Base-by-base conservation (phyloP, 2,888 invertebrate species). In the Drosophila aldrichi region DNA sequence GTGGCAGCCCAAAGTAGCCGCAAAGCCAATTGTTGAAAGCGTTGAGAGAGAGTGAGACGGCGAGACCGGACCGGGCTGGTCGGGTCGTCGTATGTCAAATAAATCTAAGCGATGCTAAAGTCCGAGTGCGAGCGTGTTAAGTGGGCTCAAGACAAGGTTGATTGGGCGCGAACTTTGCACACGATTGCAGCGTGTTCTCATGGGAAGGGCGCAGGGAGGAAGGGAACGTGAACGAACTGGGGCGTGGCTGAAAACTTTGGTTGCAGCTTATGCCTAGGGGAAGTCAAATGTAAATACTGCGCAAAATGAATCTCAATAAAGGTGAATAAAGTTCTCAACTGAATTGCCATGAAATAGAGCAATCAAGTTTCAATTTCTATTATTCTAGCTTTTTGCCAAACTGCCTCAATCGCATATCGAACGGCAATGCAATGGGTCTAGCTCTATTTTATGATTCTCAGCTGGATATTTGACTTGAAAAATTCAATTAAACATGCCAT, bases 1-100 rank as follows among this genome's bases (percentile, higher is more conserved):
- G 57, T 73, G 69, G 57, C 62, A 52, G 66, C 34, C 67, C 60
- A 71, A 78, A 84, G 88, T 77, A 79, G 88, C 88, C 85, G 77
- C 88, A 84, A 84, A 88, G 88, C 88, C 88, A 84, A 84, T 88
- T 84, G 80, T 85, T 76, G 86, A 82, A 71, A 79, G 68, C 75
- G 51, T 20, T 59, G 59, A 73, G 20, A 3, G 16, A 20, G 34
- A 7, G 34, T 14, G 18, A 12, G 10, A 29, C 8, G 29, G 29
- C 29, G 2, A 8, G 29, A 29, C 8, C 7, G 58, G 70, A 49
- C n/a, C n/a, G n/a, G n/a, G n/a, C n/a, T n/a, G n/a, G n/a, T n/a
- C 66, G 54, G 58, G 70, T 46, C 68, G 46, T 34, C 34, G 25
- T 14, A 63, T 65, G 64, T 70, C 81, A 82, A 74, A 84, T 84